A percentile compares a stretch with the other conserved stretches of the same genome.
Conservation (phyloP, 2,888 invertebrate species). For the Meiosimyza platycephala region DNA sequence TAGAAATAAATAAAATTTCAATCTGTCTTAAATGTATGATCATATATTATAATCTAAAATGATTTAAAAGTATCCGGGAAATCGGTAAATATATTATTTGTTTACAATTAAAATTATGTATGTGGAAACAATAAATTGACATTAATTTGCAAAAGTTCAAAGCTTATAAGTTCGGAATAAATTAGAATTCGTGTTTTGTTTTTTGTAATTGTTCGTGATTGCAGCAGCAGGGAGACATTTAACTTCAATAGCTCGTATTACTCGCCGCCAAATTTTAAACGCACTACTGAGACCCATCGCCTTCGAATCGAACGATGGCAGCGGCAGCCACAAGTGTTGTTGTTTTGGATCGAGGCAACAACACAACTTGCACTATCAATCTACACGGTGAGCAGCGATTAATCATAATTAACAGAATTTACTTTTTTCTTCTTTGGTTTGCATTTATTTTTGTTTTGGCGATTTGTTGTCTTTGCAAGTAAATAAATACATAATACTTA, state of each 20-base stretch:
- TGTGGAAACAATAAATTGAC: no score
- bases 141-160: no score
- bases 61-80: no score
- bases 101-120: no score
- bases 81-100: no score
- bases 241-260: background rate
- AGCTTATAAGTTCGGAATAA: no score
- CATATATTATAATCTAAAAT: no score
- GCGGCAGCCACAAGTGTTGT: constrained; percentile 92
- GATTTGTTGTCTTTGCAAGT: background rate
- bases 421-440: constrained; percentile 29
- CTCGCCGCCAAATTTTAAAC: constrained; percentile 3
- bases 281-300: background rate
- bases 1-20: no score
- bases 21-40: no score
- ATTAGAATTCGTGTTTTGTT: no score
- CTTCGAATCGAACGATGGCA: constrained; percentile 50
- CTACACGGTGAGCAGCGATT: constrained; percentile 82
- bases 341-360: constrained; percentile 91
- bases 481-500: background rate
- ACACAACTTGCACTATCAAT: constrained; percentile 96
- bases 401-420: constrained; percentile 35
- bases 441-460: constrained; percentile 20
- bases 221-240: no score
- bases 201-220: no score